A percentile compares a stretch with the other conserved stretches of the same genome.
phyloP scores from a whole-genome alignment of 23 tunicate species.

The Halocynthia aurantium region DNA sequence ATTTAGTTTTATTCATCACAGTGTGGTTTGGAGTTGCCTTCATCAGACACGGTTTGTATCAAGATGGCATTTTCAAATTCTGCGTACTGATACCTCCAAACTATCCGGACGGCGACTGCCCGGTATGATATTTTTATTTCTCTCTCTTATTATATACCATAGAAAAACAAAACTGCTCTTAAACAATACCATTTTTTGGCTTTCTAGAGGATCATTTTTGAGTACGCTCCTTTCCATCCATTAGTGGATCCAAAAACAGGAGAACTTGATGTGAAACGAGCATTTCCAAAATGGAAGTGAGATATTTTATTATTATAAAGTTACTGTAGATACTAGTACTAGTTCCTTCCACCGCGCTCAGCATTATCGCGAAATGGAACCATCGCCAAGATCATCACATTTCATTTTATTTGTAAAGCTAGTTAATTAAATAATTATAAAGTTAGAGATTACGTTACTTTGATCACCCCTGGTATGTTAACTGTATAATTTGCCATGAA shows the following conservation, averaged over 20 bases:
- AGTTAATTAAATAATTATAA: too few species aligned
- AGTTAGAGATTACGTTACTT: too few species aligned
- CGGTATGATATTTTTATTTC: slow-evolving; percentile 19
- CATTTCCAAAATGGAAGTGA: slow-evolving; percentile 75
- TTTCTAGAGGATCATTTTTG: slow-evolving; percentile 50
- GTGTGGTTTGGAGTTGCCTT: slow-evolving; percentile 97
- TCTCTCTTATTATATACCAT: background rate
- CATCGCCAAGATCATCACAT: too few species aligned
- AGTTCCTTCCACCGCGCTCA: too few species aligned
- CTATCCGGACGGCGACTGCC: slow-evolving; percentile 88
- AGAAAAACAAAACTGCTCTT: too few species aligned
- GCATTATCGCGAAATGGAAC: too few species aligned
- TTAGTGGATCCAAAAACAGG: slow-evolving; percentile 64
- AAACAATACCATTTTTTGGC: too few species aligned
- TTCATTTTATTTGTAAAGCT: too few species aligned
- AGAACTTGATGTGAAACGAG: slow-evolving; percentile 71
- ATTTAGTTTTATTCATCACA: background rate
- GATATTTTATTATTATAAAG: background rate
- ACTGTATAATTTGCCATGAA: too few species aligned
- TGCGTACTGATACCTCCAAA: slow-evolving; percentile 81
- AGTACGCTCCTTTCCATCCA: slow-evolving; percentile 88
- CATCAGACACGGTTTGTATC: slow-evolving; percentile 78
- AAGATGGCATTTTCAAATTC: slow-evolving; percentile 86
- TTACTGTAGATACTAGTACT: too few species aligned
- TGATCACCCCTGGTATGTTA: too few species aligned